Evolutionary conservation across 1,140 invertebrate genomes (phyloP), one percentile per base, ranked within the genome.

Genomic region (Pachypsylla venusta): DNA sequence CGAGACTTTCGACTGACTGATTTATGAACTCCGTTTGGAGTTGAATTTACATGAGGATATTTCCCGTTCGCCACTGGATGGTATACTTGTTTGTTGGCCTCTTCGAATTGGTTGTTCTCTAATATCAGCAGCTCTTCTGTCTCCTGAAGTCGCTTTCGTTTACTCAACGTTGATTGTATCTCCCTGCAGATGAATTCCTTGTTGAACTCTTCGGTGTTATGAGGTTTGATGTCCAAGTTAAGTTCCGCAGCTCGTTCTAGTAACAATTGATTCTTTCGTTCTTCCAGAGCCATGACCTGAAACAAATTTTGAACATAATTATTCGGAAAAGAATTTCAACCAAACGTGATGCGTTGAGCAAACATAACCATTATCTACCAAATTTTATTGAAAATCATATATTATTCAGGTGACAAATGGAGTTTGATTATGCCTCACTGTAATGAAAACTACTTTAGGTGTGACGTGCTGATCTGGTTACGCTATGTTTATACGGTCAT

Each of bases 181-280:
- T 93, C 89, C 67, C 85, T 84, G 39, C 91, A 69, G 64, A 92
- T 83, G 63, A 82, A 81, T 68, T 91, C 87, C 64, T 87, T 81
- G 1, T 64, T 67, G 1, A 63, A 30, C 13, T 53, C n/a, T n/a
- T 53, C 42, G 7, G 42, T 22, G 16, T 53, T 28, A 14, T 58
- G 57, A 5, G 27, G 57, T 22, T 16, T 48, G n/a, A 48, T 48
- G n/a, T n/a, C n/a, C n/a, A n/a, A n/a, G n/a, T 57, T 57, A 26
- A 57, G 55, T 54, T 67, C 64, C 19, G 30, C 20, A 13, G 64
- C 60, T 19, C 66, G 20, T 25, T 67, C 63, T 13, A 40, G 56
- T 7, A 61, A 20, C 3, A 66, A 54, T 42, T 61, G 56, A 1
- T 28, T 22, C 19, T 67, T 30, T 53, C 64, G 57, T 57, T 67